Evolutionary conservation across 2,113 vertebrate species (phyloP).

Genomic region (Rattus rattus): DNA sequence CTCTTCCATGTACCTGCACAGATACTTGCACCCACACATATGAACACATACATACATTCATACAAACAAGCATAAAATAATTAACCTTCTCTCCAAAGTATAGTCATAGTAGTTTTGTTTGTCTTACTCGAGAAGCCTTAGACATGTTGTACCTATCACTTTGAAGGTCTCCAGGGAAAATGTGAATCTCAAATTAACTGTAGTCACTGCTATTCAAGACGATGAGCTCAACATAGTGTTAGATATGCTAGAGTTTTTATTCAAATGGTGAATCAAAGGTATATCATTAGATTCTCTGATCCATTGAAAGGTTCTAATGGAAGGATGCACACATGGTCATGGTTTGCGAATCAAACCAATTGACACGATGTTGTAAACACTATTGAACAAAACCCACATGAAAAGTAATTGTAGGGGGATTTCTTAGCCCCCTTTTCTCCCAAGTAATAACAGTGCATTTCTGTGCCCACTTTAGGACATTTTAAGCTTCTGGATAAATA

Average conservation of each 20-base stretch:
- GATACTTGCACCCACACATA: neutral
- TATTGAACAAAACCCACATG: neutral
- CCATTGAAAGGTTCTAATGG: constrained; percentile 31
- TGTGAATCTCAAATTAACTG: constrained; percentile 59
- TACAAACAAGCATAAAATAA: neutral
- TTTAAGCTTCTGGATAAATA: too few relatives aligned
- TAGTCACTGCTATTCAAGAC: constrained; percentile 50
- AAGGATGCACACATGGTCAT: neutral
- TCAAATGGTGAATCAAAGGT: constrained; percentile 42
- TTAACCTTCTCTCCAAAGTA: neutral
- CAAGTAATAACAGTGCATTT: too few relatives aligned
- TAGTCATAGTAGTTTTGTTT: constrained; percentile 62
- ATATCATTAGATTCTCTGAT: constrained; percentile 50
- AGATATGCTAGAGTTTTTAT: constrained; percentile 48
- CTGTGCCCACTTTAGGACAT: too few relatives aligned
- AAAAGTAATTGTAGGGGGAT: too few relatives aligned
- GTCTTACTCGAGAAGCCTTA: constrained; percentile 59
- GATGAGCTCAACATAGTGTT: constrained; percentile 30
- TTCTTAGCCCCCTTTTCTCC: too few relatives aligned
- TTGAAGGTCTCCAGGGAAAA: constrained; percentile 59
- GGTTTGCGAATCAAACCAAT: constrained; percentile 43
- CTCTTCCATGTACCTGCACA: neutral
- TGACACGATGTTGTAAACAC: constrained; percentile 21
- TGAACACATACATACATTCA: neutral
- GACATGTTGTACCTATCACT: constrained; percentile 64